These are phyloP conservation scores for Pollenia griseotomentosa DNA, from an alignment of 2,888 invertebrate genomes.

Conservation along the genomic window DNA sequence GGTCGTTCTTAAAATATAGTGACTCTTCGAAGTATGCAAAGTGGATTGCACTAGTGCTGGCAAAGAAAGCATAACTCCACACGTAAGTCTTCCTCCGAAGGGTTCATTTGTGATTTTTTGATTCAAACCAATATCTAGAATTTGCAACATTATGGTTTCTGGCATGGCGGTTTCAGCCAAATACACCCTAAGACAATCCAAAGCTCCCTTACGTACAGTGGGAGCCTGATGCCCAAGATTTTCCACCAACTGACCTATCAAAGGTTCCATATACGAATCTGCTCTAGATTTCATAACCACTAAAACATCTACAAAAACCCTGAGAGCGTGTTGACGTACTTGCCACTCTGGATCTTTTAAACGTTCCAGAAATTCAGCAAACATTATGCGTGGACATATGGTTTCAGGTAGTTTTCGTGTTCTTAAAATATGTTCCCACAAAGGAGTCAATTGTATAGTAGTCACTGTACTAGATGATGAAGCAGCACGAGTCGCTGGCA, in stretches of 20 bases:
- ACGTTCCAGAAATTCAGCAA: conserved; percentile 89
- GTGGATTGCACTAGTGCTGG: conserved; percentile 87
- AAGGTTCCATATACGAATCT: conserved; percentile 87
- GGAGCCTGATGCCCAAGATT: conserved; percentile 93
- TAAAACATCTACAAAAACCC: conserved; percentile 91
- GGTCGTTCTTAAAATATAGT: conserved; percentile 85
- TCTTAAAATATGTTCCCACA: conserved; percentile 92
- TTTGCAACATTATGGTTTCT: conserved; percentile 88
- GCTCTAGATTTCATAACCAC: conserved; percentile 89
- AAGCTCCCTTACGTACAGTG: conserved; percentile 91
- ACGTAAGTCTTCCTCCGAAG: conserved; percentile 86
- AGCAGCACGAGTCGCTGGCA: conserved; percentile 52
- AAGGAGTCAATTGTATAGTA: conserved; percentile 87
- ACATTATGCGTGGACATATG: conserved; percentile 88
- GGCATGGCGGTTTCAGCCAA: conserved; percentile 88
- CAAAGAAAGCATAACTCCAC: conserved; percentile 88
- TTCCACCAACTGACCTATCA: conserved; percentile 89
- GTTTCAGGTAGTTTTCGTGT: conserved; percentile 90
- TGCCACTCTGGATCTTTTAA: conserved; percentile 93
- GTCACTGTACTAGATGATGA: conserved; percentile 70
- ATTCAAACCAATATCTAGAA: conserved; percentile 88
- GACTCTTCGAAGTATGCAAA: conserved; percentile 85
- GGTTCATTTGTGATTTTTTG: conserved; percentile 84
- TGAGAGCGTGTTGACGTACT: conserved; percentile 91
- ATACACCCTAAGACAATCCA: conserved; percentile 91